Evolutionary conservation across 2,797 vertebrate genomes (phyloP).

Genomic region (Podarcis siculus): DNA sequence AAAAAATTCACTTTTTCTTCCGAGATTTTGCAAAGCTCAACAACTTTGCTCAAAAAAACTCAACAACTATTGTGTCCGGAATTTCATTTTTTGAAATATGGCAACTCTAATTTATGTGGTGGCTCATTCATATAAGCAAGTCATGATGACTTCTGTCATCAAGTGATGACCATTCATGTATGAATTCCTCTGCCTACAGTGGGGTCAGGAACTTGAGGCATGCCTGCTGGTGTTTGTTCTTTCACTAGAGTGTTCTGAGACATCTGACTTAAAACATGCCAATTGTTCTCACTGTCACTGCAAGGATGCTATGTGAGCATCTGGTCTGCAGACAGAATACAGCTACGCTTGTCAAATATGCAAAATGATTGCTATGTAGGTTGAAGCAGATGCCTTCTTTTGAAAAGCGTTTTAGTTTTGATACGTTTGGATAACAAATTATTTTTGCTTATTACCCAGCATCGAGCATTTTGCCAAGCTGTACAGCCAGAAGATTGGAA

Average conservation of each 20-base stretch:
- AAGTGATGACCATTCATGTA: neutral
- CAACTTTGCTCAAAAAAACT: no score
- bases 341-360: neutral
- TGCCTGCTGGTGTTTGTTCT: neutral
- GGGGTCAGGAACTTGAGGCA: neutral
- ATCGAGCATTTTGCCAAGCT: conserved; percentile 92
- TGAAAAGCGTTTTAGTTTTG: neutral
- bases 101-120: no score
- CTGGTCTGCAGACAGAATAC: neutral
- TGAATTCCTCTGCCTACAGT: neutral
- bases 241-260: neutral
- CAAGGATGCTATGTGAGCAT: neutral
- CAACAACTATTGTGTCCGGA: no score
- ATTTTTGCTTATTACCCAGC: conserved; percentile 76
- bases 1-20: no score
- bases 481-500: conserved; percentile 92
- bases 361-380: neutral
- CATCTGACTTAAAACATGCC: neutral
- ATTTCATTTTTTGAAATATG: no score
- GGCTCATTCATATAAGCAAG: neutral
- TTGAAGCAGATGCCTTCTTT: neutral
- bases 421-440: neutral
- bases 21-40: no score
- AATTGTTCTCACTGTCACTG: neutral
- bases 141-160: neutral